phyloP scores from a whole-genome alignment of 2,888 invertebrate genomes.

The Danaus chrysippus region DNA sequence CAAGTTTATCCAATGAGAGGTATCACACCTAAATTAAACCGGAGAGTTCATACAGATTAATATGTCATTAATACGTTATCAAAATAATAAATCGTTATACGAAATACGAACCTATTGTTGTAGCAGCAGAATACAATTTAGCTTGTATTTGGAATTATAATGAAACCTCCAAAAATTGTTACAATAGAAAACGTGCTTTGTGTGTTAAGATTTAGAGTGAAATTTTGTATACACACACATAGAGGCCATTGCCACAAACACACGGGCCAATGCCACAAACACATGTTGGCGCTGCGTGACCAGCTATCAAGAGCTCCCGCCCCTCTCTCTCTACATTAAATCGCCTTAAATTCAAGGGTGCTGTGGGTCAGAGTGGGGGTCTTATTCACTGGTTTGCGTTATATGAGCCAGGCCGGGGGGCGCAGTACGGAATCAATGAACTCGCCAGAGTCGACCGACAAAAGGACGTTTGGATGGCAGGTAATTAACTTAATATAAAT shows the following conservation, averaged over 20 bases:
- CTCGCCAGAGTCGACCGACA: slow-evolving; percentile 71
- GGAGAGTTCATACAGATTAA: slow-evolving; percentile 38
- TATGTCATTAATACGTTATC: slow-evolving; percentile 41
- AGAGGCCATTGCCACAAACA: slow-evolving; percentile 49
- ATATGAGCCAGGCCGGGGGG: slow-evolving; percentile 56
- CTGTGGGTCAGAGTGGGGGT: slow-evolving; percentile 38
- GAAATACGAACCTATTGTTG: slow-evolving; percentile 22
- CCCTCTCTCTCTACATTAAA: slow-evolving; percentile 36
- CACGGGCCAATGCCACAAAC: slow-evolving; percentile 71
- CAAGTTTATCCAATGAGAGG: slow-evolving; percentile 34
- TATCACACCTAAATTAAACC: slow-evolving; percentile 36
- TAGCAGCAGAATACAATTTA: slow-evolving; percentile 29
- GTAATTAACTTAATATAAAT: slow-evolving; percentile 76
- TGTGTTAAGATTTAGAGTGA: slow-evolving; percentile 30
- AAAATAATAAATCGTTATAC: slow-evolving; percentile 27
- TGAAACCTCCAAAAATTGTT: slow-evolving; percentile 29
- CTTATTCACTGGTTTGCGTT: slow-evolving; percentile 47
- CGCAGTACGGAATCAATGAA: slow-evolving; percentile 76
- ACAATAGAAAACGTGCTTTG: slow-evolving; percentile 21
- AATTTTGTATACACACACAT: slow-evolving; percentile 41
- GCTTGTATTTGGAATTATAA: slow-evolving; percentile 26
- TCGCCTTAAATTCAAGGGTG: slow-evolving; percentile 31
- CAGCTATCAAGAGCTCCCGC: slow-evolving; percentile 47
- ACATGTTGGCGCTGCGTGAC: slow-evolving; percentile 61
- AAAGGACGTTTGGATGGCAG: slow-evolving; percentile 73